Percentiles rank a stretch among this genome's conserved stretches.
Conservation (phyloP, 2,113 vertebrate species). For the Dipodomys spectabilis region DNA sequence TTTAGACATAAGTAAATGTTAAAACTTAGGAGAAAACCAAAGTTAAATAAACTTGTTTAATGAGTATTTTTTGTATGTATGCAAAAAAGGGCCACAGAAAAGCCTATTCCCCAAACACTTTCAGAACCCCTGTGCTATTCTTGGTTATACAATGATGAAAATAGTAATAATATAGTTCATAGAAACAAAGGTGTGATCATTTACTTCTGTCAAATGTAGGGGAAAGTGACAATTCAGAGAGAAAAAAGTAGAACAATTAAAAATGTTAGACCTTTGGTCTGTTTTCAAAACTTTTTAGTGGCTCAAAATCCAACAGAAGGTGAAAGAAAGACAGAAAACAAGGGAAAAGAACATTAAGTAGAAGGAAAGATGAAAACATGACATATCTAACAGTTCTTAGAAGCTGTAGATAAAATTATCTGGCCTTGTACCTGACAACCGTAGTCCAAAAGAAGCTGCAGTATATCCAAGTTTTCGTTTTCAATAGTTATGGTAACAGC, state of each 20-base stretch:
- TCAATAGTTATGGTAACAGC: conserved; percentile 98
- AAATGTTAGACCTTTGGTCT: conserved; percentile 43
- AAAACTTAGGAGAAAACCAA: conserved; percentile 59
- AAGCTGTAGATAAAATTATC: conserved; percentile 71
- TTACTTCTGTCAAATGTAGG: background rate
- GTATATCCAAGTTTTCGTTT: conserved; percentile 98
- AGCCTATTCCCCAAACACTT: conserved; percentile 7
- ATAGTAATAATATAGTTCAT: conserved; percentile 30
- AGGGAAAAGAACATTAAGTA: background rate
- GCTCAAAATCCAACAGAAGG: conserved; percentile 53
- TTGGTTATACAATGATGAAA: conserved; percentile 50
- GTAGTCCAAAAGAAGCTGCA: conserved; percentile 96
- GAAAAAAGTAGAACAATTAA: conserved; percentile 54
- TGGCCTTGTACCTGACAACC: conserved; percentile 94
- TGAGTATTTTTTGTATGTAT: conserved; percentile 44
- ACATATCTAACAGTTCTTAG: conserved; percentile 68
- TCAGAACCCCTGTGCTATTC: conserved; percentile 41
- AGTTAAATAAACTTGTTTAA: conserved; percentile 55
- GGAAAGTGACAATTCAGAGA: background rate
- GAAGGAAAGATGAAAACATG: conserved; percentile 50
- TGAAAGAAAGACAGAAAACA: background rate
- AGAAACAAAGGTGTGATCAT: conserved; percentile 41
- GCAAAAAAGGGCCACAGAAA: conserved; percentile 56
- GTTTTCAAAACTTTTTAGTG: conserved; percentile 40
- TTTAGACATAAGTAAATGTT: conserved; percentile 53